Percentiles rank a stretch among this genome's conserved stretches.
phyloP scores from a whole-genome alignment of 2,888 invertebrate genomes.

The Lamellibrachia columna region DNA sequence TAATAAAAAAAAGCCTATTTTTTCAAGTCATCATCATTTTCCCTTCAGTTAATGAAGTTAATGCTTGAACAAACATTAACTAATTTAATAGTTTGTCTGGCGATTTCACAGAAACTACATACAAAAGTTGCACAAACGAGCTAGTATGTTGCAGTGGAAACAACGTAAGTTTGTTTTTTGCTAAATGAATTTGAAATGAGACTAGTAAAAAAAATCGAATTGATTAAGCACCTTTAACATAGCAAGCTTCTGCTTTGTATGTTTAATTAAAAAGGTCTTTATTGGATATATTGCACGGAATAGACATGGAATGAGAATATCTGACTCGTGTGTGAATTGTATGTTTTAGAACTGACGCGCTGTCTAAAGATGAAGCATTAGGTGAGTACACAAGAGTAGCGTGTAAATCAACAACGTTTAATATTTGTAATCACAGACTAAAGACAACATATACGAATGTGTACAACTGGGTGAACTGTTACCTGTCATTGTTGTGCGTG shows the following conservation, averaged over 20 bases:
- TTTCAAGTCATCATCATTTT: too few species aligned
- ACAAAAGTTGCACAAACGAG: too few species aligned
- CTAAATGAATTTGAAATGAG: too few species aligned
- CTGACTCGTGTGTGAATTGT: constrained; percentile 30
- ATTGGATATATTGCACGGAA: not conserved
- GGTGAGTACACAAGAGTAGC: constrained; percentile 47
- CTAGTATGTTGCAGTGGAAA: too few species aligned
- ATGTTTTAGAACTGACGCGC: constrained; percentile 78
- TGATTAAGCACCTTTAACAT: not conserved
- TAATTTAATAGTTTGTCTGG: too few species aligned
- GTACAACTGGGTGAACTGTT: not conserved
- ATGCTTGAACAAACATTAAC: too few species aligned
- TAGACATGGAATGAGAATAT: not conserved
- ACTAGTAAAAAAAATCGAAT: too few species aligned
- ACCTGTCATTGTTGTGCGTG: not conserved
- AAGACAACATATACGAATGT: not conserved
- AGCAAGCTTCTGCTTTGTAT: not conserved
- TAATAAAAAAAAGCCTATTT: too few species aligned
- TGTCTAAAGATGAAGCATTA: constrained; percentile 85
- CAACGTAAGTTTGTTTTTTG: too few species aligned
- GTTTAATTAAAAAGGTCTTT: too few species aligned
- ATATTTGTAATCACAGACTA: not conserved
- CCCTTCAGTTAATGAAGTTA: too few species aligned
- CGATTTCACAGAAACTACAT: too few species aligned
- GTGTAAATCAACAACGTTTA: not conserved